phyloP scores from a whole-genome alignment of 1,140 invertebrate species.

The Stegodyphus mimosarum region DNA sequence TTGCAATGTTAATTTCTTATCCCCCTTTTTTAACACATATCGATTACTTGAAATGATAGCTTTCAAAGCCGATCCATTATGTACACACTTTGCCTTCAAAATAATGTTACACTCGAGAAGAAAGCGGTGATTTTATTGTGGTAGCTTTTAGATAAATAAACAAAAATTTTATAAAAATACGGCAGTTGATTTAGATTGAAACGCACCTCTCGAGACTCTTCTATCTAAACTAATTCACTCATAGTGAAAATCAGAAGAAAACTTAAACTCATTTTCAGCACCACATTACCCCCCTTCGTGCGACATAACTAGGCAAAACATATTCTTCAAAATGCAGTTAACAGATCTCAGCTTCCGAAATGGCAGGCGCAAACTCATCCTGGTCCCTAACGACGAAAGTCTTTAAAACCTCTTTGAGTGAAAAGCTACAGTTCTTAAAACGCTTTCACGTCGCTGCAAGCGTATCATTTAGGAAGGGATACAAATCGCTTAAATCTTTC shows the following conservation, averaged over 20 bases:
- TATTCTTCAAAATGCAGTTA: constrained; percentile 41
- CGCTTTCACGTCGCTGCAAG: constrained; percentile 19
- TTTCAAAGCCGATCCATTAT: too few relatives aligned
- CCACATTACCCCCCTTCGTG: neutral
- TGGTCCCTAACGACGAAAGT: constrained; percentile 29
- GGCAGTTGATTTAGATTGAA: too few relatives aligned
- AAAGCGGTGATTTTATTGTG: too few relatives aligned
- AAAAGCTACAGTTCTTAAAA: constrained; percentile 32
- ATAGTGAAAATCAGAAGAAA: too few relatives aligned
- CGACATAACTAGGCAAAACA: neutral
- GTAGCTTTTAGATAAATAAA: neutral
- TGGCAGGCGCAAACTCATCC: neutral
- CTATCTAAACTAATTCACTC: too few relatives aligned
- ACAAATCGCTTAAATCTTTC: constrained; percentile 51
- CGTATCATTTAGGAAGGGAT: constrained; percentile 38
- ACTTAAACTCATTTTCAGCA: neutral
- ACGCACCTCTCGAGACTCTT: too few relatives aligned
- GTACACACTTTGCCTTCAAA: too few relatives aligned
- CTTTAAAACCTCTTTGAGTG: constrained; percentile 26
- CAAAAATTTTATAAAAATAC: too few relatives aligned
- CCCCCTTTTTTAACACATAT: too few relatives aligned
- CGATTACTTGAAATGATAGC: too few relatives aligned
- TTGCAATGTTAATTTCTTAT: too few relatives aligned
- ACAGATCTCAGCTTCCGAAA: constrained; percentile 14
- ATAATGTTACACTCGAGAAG: too few relatives aligned